Percentiles rank a stretch among this genome's conserved stretches.
Conservation (phyloP, 2,797 vertebrate species). For the Limosa lapponica region DNA sequence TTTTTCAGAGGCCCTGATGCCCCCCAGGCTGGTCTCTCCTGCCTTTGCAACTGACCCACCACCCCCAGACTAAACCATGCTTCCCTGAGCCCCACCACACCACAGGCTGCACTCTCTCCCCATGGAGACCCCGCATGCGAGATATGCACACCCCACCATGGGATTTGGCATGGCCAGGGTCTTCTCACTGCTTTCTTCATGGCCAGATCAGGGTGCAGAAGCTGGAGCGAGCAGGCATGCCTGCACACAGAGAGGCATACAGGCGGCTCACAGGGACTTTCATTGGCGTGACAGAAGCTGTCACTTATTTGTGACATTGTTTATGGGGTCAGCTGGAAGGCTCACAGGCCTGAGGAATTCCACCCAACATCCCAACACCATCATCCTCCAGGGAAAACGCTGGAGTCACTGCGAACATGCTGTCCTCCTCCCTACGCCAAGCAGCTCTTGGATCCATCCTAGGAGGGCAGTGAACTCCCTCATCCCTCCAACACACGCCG, state of each 20-base stretch:
- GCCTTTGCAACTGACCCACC: background rate
- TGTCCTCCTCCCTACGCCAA: background rate
- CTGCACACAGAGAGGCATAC: accelerated
- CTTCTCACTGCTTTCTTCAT: background rate
- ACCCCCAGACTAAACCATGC: background rate
- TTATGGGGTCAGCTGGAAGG: background rate
- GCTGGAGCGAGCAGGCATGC: background rate
- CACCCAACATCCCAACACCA: background rate
- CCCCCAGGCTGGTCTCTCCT: background rate
- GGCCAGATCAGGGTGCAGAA: background rate
- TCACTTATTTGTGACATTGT: constrained; percentile 5
- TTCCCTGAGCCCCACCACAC: background rate
- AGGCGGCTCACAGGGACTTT: background rate
- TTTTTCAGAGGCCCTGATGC: background rate
- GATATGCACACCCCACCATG: accelerated
- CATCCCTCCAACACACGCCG: background rate
- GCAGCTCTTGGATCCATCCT: background rate
- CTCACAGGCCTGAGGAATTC: constrained; percentile 41
- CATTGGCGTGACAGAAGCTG: background rate
- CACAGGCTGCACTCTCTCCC: background rate
- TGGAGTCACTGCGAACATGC: background rate
- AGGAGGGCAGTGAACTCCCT: constrained; percentile 7
- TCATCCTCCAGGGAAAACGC: background rate
- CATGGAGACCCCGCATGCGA: accelerated
- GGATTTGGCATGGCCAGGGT: background rate